Evolutionary conservation across 2,113 vertebrate species (phyloP).

Genomic region (Rallus limicola): DNA sequence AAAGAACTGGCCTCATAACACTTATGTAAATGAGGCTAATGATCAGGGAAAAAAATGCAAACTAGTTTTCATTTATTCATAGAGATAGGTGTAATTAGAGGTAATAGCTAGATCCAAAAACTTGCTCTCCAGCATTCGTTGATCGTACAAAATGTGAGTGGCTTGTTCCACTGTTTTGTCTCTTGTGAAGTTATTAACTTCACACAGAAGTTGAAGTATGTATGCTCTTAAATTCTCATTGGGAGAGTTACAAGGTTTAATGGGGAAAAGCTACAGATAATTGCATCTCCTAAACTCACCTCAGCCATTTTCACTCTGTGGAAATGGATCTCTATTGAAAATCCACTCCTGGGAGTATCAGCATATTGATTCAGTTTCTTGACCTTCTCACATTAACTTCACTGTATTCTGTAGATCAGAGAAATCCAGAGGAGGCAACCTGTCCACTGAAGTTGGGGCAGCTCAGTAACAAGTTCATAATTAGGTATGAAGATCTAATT

Average conservation of each 20-base stretch:
- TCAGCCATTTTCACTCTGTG: background rate
- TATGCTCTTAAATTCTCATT: background rate
- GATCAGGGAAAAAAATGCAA: conserved; percentile 39
- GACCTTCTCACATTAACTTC: background rate
- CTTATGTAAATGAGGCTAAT: conserved; percentile 5
- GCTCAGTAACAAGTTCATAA: background rate
- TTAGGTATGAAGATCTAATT: background rate
- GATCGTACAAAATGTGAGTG: conserved; percentile 1
- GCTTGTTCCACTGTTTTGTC: background rate
- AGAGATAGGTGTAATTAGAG: conserved; percentile 48
- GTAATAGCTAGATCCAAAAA: conserved; percentile 42
- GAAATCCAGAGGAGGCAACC: background rate
- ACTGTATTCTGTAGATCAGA: background rate
- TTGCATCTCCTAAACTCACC: background rate
- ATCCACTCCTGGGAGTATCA: background rate
- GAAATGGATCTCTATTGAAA: background rate
- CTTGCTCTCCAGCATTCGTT: conserved; percentile 27
- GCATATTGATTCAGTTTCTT: background rate
- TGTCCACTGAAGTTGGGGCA: background rate
- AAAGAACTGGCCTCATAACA: conserved; percentile 15
- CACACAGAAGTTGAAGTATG: background rate
- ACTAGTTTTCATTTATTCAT: conserved; percentile 33
- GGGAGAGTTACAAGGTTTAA: background rate
- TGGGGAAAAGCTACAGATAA: conserved; percentile 26
- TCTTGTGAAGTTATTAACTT: conserved; percentile 43